Percentiles rank a stretch among this genome's conserved stretches.
These are phyloP conservation scores for Argyra leucocephala DNA, from an alignment of 2,888 invertebrate genomes.

Conservation along the genomic window DNA sequence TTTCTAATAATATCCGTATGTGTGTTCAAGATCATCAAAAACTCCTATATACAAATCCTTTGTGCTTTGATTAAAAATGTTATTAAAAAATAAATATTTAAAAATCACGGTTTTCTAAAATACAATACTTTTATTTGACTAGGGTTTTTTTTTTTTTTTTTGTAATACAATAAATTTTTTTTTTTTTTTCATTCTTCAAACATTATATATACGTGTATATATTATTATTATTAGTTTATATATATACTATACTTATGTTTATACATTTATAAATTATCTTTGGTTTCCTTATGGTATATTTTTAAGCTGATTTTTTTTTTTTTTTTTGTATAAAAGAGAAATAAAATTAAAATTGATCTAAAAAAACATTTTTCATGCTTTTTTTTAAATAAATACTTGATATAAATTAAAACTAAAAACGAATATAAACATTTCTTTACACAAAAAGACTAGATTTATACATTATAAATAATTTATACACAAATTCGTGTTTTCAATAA, in stretches of 20 bases:
- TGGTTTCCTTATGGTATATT: not conserved
- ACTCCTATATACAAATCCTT: too few relatives aligned
- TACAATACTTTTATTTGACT: conserved; percentile 6
- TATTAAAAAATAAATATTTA: too few relatives aligned
- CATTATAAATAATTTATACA: not conserved
- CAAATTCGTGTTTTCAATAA: not conserved
- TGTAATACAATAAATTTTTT: not conserved
- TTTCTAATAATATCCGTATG: too few relatives aligned
- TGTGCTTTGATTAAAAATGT: too few relatives aligned
- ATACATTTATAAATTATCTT: not conserved
- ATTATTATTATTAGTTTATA: too few relatives aligned
- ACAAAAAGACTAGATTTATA: not conserved
- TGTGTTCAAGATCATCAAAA: too few relatives aligned
- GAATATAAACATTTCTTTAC: not conserved
- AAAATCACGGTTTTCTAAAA: conserved; percentile 6
- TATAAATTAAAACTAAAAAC: not conserved
- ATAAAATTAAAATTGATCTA: not conserved
- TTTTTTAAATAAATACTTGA: not conserved
- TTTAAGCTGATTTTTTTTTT: not conserved
- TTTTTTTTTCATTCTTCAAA: not conserved
- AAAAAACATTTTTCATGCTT: not conserved
- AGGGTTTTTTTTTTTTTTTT: not conserved
- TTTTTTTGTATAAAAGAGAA: not conserved
- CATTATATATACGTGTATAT: too few relatives aligned
- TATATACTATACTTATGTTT: not conserved